Percentiles rank a stretch among this genome's conserved stretches.
phyloP scores from a whole-genome alignment of 2,888 invertebrate genomes.

The Phortica magna region DNA sequence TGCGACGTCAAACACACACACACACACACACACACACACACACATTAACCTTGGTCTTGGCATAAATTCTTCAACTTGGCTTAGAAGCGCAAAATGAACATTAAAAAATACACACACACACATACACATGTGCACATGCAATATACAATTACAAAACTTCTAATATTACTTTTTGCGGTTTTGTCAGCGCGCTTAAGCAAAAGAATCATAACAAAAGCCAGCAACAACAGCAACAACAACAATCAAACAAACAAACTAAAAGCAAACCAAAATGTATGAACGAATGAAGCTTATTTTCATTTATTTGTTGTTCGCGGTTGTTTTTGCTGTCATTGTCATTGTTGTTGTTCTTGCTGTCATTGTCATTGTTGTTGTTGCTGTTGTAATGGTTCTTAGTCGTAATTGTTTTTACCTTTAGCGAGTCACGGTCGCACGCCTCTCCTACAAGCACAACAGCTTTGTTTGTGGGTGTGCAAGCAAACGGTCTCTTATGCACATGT shows the following conservation, averaged over 20 bases:
- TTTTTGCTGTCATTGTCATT: not conserved
- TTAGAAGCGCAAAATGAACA: constrained; percentile 44
- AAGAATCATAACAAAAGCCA: not conserved
- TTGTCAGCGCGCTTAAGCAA: not conserved
- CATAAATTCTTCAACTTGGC: constrained; percentile 24
- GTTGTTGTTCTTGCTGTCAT: not conserved
- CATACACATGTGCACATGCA: constrained; percentile 47
- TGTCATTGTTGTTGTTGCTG: not conserved
- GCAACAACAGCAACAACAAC: constrained; percentile 5
- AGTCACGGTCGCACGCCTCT: not conserved
- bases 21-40: not conserved
- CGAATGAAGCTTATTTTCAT: not conserved
- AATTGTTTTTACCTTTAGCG: not conserved
- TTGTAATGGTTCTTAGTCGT: not conserved
- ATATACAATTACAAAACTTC: constrained; percentile 56
- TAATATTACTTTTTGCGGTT: constrained; percentile 24
- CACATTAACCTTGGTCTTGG: constrained; percentile 33
- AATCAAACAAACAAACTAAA: not conserved
- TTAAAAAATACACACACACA: constrained; percentile 48
- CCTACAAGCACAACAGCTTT: not conserved
- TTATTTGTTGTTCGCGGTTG: not conserved
- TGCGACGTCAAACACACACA: not conserved
- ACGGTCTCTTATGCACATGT: not conserved
- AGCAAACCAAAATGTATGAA: too few relatives aligned
- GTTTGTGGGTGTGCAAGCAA: too few relatives aligned